Evolutionary conservation across 2,888 invertebrate genomes (phyloP).

Genomic region (Himalopsyche japonica): DNA sequence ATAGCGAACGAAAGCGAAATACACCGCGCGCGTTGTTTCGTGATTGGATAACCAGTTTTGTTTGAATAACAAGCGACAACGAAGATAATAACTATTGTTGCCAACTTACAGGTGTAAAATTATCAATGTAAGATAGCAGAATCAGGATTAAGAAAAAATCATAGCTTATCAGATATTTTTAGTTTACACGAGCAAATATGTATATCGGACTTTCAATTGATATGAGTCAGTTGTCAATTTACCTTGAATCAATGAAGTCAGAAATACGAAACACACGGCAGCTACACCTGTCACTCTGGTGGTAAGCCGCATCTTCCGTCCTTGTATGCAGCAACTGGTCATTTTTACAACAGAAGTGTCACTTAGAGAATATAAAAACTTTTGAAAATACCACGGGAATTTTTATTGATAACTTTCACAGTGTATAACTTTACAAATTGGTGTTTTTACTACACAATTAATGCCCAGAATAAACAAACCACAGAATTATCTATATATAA

Average conservation of each 20-base stretch:
- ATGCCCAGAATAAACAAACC: not conserved
- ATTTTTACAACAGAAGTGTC: not conserved
- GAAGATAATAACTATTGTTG: not conserved
- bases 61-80: not conserved
- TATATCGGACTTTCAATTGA: not conserved
- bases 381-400: not conserved
- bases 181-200: not conserved
- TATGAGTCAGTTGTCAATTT: not conserved
- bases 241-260: constrained; percentile 20
- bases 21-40: not conserved
- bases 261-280: constrained; percentile 20
- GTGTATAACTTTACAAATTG: not conserved
- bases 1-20: not conserved
- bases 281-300: constrained; percentile 33
- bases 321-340: constrained; percentile 3
- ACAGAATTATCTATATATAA: not conserved
- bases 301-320: constrained; percentile 20
- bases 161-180: not conserved
- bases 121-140: not conserved
- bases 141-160: not conserved
- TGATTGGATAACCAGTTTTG: not conserved
- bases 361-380: not conserved
- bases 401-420: not conserved
- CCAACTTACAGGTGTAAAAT: not conserved
- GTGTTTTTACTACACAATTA: not conserved